A percentile compares a stretch with the other conserved stretches of the same genome.
Evolutionary conservation across 2,797 vertebrate species (phyloP).

Genomic region (Syndactyla subalaris): DNA sequence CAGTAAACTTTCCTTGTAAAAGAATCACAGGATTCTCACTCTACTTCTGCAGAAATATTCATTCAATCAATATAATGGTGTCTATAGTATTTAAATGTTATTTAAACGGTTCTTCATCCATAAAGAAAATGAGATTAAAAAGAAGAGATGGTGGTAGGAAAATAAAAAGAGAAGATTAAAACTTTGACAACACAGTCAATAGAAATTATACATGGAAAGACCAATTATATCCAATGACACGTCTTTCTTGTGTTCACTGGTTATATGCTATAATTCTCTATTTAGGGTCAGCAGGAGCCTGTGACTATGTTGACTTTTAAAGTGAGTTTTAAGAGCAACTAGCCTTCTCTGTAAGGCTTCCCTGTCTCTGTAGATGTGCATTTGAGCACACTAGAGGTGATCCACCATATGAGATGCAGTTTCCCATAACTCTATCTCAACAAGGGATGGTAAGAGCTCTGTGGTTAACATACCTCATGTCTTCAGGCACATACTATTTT

Average conservation of each 20-base stretch:
- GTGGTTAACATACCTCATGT: background rate
- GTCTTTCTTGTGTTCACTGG: background rate
- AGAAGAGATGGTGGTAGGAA: background rate
- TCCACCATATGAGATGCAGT: background rate
- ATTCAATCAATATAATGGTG: background rate
- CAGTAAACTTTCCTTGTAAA: background rate
- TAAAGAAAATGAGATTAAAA: background rate
- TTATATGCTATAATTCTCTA: background rate
- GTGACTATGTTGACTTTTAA: background rate
- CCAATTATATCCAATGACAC: background rate
- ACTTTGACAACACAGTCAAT: background rate
- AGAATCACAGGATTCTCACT: background rate
- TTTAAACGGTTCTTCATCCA: background rate
- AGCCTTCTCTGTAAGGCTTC: background rate
- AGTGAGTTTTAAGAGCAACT: background rate
- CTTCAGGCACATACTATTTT: background rate
- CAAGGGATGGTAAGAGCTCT: background rate
- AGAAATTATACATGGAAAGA: background rate
- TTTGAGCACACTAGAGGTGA: background rate
- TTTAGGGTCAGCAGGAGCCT: background rate
- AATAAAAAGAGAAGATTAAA: background rate
- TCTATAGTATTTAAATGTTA: background rate
- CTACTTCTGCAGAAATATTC: background rate
- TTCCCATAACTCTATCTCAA: background rate
- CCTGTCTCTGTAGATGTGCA: background rate